Percentiles rank a stretch among this genome's conserved stretches.
phyloP scores from a whole-genome alignment of 2,113 vertebrate species.

The Megaceryle maxima region DNA sequence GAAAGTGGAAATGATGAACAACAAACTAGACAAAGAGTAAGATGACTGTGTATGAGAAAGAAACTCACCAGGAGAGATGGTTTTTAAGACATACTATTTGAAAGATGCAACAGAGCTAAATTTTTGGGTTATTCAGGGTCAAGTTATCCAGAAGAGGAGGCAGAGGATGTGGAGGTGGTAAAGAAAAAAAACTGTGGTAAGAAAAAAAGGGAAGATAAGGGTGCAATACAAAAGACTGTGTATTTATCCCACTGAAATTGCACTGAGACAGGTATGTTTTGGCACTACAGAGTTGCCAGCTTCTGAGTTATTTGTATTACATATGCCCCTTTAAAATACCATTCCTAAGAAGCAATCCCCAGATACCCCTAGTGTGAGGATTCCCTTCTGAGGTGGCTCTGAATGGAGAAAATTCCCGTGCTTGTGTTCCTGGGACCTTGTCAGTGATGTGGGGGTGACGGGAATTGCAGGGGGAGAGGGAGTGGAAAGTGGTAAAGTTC shows the following conservation, averaged over 20 bases:
- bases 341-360: background rate
- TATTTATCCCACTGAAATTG: background rate
- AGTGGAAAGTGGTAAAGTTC: accelerated
- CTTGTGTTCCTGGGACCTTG: background rate
- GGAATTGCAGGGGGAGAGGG: background rate
- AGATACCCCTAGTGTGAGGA: background rate
- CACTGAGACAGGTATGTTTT: background rate
- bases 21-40: background rate
- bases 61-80: background rate
- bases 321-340: background rate
- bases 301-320: background rate
- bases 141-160: background rate
- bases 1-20: background rate
- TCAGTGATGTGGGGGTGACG: background rate
- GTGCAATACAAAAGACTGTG: background rate
- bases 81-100: background rate
- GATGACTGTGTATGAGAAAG: background rate
- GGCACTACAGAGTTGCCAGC: background rate
- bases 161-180: background rate
- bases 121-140: accelerated
- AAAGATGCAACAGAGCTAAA: background rate
- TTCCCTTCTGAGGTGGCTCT: background rate
- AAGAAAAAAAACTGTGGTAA: background rate
- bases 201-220: background rate
- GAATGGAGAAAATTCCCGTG: background rate